A percentile compares a stretch with the other conserved stretches of the same genome.
Conservation (phyloP, 2,113 vertebrate genomes). For the Ailuropoda melanoleuca region DNA sequence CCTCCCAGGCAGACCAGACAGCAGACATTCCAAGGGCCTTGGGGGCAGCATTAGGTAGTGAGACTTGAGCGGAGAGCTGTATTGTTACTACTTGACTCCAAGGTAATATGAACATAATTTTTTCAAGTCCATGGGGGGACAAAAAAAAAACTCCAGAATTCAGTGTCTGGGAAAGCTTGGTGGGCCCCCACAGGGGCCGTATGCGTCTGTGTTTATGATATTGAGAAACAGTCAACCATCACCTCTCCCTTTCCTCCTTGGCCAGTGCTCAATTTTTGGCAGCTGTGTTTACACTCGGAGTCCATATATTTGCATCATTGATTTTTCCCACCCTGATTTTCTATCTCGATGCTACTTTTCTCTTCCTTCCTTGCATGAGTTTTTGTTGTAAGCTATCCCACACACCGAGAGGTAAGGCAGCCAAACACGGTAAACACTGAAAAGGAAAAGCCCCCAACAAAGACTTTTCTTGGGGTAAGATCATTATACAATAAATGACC, state of each 20-base stretch:
- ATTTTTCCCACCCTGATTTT: constrained; percentile 5
- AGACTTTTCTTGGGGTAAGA: neutral
- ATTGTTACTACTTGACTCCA: neutral
- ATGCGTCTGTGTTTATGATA: neutral
- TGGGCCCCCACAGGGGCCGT: rapidly evolving
- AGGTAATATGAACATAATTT: neutral
- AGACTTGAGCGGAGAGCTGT: neutral
- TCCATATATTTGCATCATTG: neutral
- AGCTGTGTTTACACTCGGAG: neutral
- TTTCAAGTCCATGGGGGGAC: neutral
- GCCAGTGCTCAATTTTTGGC: neutral
- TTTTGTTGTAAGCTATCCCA: neutral
- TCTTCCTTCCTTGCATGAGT: neutral
- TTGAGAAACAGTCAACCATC: rapidly evolving
- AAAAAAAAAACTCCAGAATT: neutral
- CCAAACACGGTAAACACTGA: neutral
- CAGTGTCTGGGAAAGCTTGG: neutral
- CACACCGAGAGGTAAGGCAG: neutral
- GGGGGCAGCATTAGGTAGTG: neutral
- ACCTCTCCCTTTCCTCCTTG: neutral
- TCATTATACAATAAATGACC: constrained; percentile 3
- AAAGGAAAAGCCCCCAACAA: neutral
- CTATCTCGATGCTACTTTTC: neutral
- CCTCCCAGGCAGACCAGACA: rapidly evolving
- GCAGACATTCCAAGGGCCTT: neutral